These are phyloP conservation scores for Boleophthalmus pectinirostris DNA, from an alignment of 2,113 vertebrate species.

Conservation along the genomic window DNA sequence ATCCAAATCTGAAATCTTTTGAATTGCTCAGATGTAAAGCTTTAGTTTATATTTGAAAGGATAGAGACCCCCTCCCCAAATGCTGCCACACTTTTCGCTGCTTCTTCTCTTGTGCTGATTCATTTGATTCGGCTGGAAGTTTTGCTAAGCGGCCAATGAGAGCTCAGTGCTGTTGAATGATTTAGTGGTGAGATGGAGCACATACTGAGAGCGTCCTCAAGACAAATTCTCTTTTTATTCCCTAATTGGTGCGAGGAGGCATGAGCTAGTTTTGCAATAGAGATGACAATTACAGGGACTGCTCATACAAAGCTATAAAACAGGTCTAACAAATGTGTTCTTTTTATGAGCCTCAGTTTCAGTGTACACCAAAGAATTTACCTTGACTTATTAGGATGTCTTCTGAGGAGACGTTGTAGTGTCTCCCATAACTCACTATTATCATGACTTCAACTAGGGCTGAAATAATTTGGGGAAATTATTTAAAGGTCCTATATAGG, in stretches of 20 bases:
- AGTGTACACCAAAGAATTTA: background rate
- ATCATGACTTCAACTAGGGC: background rate
- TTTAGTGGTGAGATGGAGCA: conserved; percentile 77
- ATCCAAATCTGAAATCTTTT: background rate
- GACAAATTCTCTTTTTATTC: conserved; percentile 83
- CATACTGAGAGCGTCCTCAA: conserved; percentile 67
- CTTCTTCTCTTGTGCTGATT: conserved; percentile 86
- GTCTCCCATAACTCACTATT: background rate
- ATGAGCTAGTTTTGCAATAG: conserved; percentile 80
- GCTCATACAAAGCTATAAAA: conserved; percentile 39
- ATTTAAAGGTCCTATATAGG: background rate
- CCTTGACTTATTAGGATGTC: background rate
- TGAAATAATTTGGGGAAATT: background rate
- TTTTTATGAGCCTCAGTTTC: background rate
- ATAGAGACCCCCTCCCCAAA: conserved; percentile 12
- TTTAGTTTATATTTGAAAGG: background rate
- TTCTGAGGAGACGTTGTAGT: background rate
- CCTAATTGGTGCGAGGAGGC: conserved; percentile 81
- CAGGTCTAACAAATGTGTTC: conserved; percentile 12
- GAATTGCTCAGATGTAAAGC: background rate
- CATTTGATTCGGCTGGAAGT: conserved; percentile 89
- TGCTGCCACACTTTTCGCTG: conserved; percentile 79
- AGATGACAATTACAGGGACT: conserved; percentile 60
- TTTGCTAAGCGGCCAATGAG: conserved; percentile 92
- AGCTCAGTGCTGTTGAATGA: conserved; percentile 85